Conservation (phyloP, 2,797 vertebrate genomes). For the Neomorphus geoffroyi region DNA sequence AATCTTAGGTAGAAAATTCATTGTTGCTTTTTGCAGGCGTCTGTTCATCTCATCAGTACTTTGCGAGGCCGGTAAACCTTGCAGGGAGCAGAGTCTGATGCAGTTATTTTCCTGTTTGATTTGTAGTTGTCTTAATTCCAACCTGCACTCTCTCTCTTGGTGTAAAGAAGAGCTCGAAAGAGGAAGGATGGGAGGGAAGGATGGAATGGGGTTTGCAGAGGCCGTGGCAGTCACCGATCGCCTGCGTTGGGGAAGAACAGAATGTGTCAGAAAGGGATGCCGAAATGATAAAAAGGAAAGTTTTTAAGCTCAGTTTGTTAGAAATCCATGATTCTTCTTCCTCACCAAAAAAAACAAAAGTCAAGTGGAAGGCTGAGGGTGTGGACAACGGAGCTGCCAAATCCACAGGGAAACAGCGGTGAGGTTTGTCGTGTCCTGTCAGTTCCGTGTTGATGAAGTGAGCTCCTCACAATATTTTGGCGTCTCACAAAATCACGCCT, state of each 20-base stretch:
- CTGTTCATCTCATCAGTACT: not conserved
- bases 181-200: not conserved
- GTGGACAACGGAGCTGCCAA: not conserved
- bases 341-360: not conserved
- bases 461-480: not conserved
- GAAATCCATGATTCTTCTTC: too few relatives aligned
- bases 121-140: not conserved
- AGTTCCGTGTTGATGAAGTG: not conserved
- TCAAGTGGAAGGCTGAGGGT: not conserved
- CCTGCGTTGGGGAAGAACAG: not conserved
- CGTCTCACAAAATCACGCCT: not conserved
- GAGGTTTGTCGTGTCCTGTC: not conserved
- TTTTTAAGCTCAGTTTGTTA: too few relatives aligned
- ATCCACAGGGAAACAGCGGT: not conserved
- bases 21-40: not conserved
- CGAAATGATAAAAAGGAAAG: too few relatives aligned
- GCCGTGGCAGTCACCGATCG: not conserved
- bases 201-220: not conserved
- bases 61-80: not conserved
- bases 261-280: not conserved
- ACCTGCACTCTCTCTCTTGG: not conserved
- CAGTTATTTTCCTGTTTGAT: rapidly evolving
- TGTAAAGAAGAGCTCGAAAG: not conserved
- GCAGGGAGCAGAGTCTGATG: not conserved
- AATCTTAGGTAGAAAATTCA: not conserved